Evolutionary conservation across 2,113 vertebrate genomes (phyloP), one percentile per base, ranked within the genome.

Genomic region (Passerina amoena): DNA sequence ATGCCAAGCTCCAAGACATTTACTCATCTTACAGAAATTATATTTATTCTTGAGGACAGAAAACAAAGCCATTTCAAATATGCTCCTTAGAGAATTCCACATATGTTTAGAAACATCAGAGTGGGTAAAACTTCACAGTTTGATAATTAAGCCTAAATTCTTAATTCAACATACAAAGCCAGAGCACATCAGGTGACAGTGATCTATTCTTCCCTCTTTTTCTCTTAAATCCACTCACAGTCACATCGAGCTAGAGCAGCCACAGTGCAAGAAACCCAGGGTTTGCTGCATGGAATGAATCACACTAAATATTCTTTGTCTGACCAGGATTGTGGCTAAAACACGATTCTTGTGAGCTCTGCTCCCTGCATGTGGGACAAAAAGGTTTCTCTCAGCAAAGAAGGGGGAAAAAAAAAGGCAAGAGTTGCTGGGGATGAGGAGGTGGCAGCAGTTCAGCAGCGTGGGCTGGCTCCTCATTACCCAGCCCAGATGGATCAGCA

Each of bases 401-500:
- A 35, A 30, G 7, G 4, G 4, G 0, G 0, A 2, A 31, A 38
- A 33, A 35, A 35, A 27, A 37, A 11, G 11, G 13, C 17, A 31
- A 33, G 12, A 50, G 66, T 40, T 23, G 44, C 40, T 20, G 4
- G 0, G 5, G 51, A 28, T 14, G 66, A 82, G 70, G 75, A 63
- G 66, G 68, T 37, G 68, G 88, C 71, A 88, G 51, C 57, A 53
- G 20, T 72, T 84, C 15, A 84, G 79, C 59, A n/a, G 84, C 2
- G 48, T 92, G 92, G 90, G 94, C 85, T 95, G 94, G 44, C 48
- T 57, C 37, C 81, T 91, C 78, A 65, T 82, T 88, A 93, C 59
- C 47, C 66, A 85, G 79, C 53, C 8, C 2, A 37, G 33, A 20
- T 40, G 76, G 90, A 65, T 87, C 19, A 93, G 71, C 76, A 81